Percentiles rank a stretch among this genome's conserved stretches.
Conservation (phyloP, 2,888 invertebrate species). For the Cenopis cana region DNA sequence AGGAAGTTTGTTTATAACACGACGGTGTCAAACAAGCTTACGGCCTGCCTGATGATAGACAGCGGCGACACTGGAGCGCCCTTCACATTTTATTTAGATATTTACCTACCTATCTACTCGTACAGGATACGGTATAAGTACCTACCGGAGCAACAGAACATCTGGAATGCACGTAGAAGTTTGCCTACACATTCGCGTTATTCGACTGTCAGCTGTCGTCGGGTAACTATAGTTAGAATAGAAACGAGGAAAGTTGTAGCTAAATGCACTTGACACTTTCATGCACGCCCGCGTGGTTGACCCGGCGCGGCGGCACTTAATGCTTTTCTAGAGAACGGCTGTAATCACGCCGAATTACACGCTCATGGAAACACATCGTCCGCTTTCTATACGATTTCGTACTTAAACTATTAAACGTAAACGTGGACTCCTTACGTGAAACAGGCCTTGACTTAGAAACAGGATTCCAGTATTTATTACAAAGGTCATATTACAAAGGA, state of each 20-base stretch:
- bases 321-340: slow-evolving; percentile 44
- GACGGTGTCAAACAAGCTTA: too few species aligned
- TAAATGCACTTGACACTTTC: slow-evolving; percentile 56
- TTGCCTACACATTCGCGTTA: slow-evolving; percentile 1
- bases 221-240: slow-evolving; percentile 54
- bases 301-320: slow-evolving; percentile 30
- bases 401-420: slow-evolving; percentile 20
- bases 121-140: too few species aligned
- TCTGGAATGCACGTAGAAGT: not conserved
- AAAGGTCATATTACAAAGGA: too few species aligned
- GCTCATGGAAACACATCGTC: slow-evolving; percentile 55
- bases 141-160: not conserved
- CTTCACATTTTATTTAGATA: too few species aligned
- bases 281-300: slow-evolving; percentile 48
- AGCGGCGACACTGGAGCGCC: too few species aligned
- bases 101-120: too few species aligned
- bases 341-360: slow-evolving; percentile 65
- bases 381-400: slow-evolving; percentile 38
- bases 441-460: not conserved
- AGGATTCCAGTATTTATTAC: not conserved
- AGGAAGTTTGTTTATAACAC: too few species aligned
- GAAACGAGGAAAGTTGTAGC: slow-evolving; percentile 53
- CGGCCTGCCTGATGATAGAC: too few species aligned
- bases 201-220: slow-evolving; percentile 7
- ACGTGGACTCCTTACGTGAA: slow-evolving; percentile 14